Conservation (phyloP, 2,888 invertebrate genomes). For the Julus scandinavius region DNA sequence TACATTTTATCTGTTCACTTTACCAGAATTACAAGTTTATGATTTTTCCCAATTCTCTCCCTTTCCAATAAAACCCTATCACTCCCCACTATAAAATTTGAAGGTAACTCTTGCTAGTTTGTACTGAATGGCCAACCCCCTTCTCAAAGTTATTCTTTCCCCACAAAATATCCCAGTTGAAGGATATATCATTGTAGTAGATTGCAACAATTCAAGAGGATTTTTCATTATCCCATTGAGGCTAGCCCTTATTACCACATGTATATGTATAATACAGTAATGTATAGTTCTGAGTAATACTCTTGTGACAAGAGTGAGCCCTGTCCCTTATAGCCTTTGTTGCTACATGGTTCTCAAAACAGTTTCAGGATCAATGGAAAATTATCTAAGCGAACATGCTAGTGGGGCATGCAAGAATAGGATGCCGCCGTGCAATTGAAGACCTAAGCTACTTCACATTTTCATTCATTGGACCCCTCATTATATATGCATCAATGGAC, state of each 20-base stretch:
- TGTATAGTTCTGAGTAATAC: not conserved
- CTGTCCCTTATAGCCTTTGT: constrained; percentile 23
- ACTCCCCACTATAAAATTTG: not conserved
- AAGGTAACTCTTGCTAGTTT: not conserved
- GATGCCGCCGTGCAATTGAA: not conserved
- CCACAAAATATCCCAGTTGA: not conserved
- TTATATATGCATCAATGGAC: not conserved
- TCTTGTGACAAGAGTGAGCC: not conserved
- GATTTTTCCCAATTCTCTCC: not conserved
- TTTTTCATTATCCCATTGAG: constrained; percentile 19
- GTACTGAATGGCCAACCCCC: not conserved
- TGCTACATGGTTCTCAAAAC: not conserved
- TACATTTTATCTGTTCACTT: not conserved
- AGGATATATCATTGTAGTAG: not conserved
- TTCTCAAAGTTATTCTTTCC: not conserved
- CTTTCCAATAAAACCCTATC: not conserved
- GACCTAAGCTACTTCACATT: constrained; percentile 12
- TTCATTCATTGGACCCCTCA: constrained; percentile 21
- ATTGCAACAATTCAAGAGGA: constrained; percentile 16
- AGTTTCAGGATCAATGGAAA: constrained; percentile 13
- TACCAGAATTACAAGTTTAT: not conserved
- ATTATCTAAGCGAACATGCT: not conserved
- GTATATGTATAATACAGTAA: not conserved
- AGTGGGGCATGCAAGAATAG: not conserved
- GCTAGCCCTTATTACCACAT: constrained; percentile 13